A percentile compares a stretch with the other conserved stretches of the same genome.
phyloP scores from a whole-genome alignment of 2,113 vertebrate genomes.

The Promerops cafer region DNA sequence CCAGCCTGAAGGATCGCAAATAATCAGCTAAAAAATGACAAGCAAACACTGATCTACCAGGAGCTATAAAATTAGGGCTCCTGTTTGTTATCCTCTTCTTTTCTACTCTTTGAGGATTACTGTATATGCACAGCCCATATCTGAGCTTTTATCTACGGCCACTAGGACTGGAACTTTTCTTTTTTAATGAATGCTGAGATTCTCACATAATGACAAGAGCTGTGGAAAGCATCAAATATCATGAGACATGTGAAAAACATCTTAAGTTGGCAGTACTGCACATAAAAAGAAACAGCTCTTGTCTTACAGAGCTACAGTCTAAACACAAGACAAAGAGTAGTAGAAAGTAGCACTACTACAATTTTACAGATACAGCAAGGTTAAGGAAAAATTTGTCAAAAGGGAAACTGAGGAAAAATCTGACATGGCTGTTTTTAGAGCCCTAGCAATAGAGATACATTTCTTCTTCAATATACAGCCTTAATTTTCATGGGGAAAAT shows the following conservation, averaged over 20 bases:
- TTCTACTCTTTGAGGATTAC: conserved; percentile 18
- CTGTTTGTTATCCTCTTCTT: not conserved
- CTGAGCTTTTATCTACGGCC: conserved; percentile 37
- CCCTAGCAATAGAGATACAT: not conserved
- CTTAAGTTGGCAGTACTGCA: not conserved
- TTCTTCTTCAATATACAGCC: not conserved
- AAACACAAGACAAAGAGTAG: not conserved
- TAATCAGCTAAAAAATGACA: not conserved
- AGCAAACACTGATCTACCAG: not conserved
- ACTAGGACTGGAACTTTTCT: conserved; percentile 15
- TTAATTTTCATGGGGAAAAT: not conserved
- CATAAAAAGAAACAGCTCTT: conserved; percentile 33
- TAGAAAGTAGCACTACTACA: not conserved
- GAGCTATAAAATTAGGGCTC: not conserved
- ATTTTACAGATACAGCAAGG: not conserved
- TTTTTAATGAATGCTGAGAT: conserved; percentile 28
- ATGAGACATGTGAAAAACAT: conserved; percentile 35
- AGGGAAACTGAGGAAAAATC: not conserved
- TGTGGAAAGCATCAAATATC: conserved; percentile 50
- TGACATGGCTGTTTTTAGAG: not conserved
- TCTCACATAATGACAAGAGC: conserved; percentile 38
- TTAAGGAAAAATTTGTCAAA: not conserved
- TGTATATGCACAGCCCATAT: not conserved
- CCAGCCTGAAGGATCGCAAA: not conserved
- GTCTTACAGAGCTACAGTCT: conserved; percentile 9